Conservation (phyloP, 2,113 vertebrate genomes). For the Rynchops niger region DNA sequence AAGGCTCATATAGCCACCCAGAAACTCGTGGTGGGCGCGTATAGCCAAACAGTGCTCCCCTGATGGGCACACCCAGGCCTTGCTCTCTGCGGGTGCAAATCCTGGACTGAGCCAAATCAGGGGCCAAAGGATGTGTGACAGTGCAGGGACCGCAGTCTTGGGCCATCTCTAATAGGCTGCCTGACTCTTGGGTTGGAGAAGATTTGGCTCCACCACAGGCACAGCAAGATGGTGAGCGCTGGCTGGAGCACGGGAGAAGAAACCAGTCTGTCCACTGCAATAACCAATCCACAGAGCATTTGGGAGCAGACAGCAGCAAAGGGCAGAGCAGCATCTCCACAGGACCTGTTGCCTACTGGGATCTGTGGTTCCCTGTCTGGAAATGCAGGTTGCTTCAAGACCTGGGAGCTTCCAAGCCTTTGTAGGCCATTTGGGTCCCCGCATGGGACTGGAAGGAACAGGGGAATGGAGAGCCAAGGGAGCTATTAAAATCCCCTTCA, state of each 20-base stretch:
- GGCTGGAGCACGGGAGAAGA: neutral
- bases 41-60: too few relatives aligned
- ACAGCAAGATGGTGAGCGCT: neutral
- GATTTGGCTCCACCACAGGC: neutral
- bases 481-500: neutral
- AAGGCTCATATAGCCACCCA: neutral
- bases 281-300: neutral
- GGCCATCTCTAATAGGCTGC: neutral
- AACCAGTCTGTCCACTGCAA: neutral
- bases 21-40: accelerated
- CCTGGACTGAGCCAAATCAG: neutral
- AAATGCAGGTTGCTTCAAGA: neutral
- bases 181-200: neutral
- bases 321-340: neutral
- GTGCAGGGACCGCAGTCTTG: neutral
- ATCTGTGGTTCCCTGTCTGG: neutral
- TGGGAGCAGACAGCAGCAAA: neutral
- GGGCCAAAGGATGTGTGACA: accelerated
- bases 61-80: neutral
- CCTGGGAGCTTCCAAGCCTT: neutral
- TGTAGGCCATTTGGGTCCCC: neutral
- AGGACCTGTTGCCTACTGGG: neutral
- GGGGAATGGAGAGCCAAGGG: neutral
- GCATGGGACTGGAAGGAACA: neutral
- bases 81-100: neutral